These are phyloP conservation scores for Neoitamus cyanurus DNA, from an alignment of 2,888 invertebrate species.

Conservation along the genomic window DNA sequence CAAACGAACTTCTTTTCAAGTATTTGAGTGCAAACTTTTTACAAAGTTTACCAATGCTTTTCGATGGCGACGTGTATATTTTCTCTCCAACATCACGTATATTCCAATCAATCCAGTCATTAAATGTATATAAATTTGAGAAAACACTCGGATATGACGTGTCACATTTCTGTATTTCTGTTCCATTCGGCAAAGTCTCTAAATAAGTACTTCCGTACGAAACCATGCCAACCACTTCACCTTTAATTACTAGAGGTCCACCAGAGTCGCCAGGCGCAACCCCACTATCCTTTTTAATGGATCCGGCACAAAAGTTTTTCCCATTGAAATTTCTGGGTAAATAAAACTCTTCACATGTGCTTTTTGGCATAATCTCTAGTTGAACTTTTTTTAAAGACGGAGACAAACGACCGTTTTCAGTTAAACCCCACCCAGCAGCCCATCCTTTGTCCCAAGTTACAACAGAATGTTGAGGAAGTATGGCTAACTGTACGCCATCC, in stretches of 20 bases:
- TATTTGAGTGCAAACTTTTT: not conserved
- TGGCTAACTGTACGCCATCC: not conserved
- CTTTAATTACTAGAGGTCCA: not conserved
- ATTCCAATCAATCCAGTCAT: not conserved
- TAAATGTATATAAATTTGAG: not conserved
- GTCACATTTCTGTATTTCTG: not conserved
- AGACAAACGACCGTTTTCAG: not conserved
- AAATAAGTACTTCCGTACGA: not conserved
- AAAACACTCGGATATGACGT: not conserved
- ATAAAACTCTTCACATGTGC: not conserved
- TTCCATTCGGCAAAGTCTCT: not conserved
- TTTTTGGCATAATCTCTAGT: not conserved
- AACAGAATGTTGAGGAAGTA: not conserved
- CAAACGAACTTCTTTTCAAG: not conserved
- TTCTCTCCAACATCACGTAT: not conserved
- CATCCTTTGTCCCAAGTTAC: not conserved
- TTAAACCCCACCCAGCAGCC: not conserved
- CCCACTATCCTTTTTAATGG: not conserved
- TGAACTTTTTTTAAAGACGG: not conserved
- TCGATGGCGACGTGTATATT: not conserved
- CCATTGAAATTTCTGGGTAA: not conserved
- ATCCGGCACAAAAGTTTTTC: not conserved
- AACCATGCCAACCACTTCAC: not conserved
- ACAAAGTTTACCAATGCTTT: not conserved
- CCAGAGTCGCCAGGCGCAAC: not conserved